Base-by-base conservation (phyloP, 2,888 invertebrate genomes). In the Stramonita haemastoma region DNA sequence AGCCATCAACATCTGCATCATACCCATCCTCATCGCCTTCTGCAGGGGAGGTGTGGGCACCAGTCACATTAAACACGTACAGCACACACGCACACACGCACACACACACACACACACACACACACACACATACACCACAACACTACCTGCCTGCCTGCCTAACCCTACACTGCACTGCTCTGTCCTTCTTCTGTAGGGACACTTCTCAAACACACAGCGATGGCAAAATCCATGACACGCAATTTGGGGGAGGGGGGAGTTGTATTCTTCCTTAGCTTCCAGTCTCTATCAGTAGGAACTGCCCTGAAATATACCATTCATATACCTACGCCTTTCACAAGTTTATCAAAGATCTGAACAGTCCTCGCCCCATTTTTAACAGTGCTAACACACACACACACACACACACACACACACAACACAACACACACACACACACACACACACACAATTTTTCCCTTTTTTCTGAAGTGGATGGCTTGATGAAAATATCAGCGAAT, bases 1-100 rank as follows among this genome's bases (percentile, higher is more conserved):
- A 86, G 77, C 91, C 89, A 89, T 93, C 93, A 57, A 91, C 92
- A 84, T 93, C 93, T 15, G 92, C 93, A 87, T 93, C 93, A 90
- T 93, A 92, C 32, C 93, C 93, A 90, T 92, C 92, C 22, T 91
- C 92, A 60, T 91, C 91, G 46, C 70, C 89, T 22, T 89, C 89
- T 73, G 85, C n/a, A 34, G 70, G 32, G 17, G n/a, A 56, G 34
- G 56, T 8, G 56, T 60, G 57, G 57, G 32, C 34, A 57, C 29
- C 81, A 83, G 66, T 34, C 32, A 66, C 19, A 36, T 8, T 19
- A 81, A 32, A 81, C 34, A 81, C 81, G 81, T 81, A 32, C n/a
- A 81, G 19, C 34, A 81, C 15, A 81, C 32, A 81, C 6, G 2
- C 66, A 66, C 13, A 26, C 19, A 17, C 13, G 8, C 4, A 46